Conservation (phyloP, 2,888 invertebrate genomes). For the Sminthurinus aureus region DNA sequence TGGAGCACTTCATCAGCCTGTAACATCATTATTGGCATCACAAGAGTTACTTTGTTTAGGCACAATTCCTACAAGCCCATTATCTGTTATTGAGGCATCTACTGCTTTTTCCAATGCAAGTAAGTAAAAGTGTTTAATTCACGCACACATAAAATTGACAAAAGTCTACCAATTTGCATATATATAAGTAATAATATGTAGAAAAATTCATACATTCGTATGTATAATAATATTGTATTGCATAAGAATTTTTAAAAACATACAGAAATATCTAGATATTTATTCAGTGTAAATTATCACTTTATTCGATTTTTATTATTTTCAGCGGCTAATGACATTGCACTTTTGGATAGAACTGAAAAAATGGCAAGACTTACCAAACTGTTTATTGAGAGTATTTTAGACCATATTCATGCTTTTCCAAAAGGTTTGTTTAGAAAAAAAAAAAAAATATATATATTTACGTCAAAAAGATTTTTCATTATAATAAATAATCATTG, state of each 20-base stretch:
- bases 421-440: constrained; percentile 75
- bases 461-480: neutral
- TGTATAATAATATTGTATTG: no score
- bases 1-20: constrained; percentile 88
- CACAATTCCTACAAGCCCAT: constrained; percentile 48
- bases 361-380: constrained; percentile 76
- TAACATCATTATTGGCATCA: constrained; percentile 78
- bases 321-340: constrained; percentile 50
- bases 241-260: no score
- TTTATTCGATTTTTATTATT: no score
- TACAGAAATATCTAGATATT: no score
- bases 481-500: neutral
- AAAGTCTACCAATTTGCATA: no score
- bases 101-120: constrained; percentile 39
- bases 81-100: constrained; percentile 45
- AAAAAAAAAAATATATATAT: neutral
- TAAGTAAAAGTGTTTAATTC: neutral
- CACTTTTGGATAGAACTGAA: constrained; percentile 56
- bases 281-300: no score
- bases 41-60: constrained; percentile 56
- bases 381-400: constrained; percentile 81
- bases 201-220: no score
- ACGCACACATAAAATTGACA: no score
- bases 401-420: constrained; percentile 87
- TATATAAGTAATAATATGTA: no score